phyloP scores from a whole-genome alignment of 1,140 invertebrate genomes.

The Saccostrea glomerata region DNA sequence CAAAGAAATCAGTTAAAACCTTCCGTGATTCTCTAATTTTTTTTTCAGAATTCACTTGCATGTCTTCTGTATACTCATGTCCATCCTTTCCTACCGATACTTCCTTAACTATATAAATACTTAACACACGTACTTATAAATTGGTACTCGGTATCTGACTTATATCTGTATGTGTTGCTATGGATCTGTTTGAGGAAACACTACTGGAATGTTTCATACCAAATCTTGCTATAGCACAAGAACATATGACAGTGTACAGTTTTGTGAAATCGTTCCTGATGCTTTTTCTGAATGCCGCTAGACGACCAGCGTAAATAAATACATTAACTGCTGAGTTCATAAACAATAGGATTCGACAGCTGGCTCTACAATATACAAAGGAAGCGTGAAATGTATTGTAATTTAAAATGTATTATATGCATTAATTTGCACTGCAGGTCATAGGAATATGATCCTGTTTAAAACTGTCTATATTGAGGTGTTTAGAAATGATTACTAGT shows the following conservation, averaged over 20 bases:
- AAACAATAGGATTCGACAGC: slow-evolving; percentile 50
- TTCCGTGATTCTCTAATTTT: too few species aligned
- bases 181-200: not conserved
- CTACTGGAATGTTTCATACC: not conserved
- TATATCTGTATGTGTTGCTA: not conserved
- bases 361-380: slow-evolving; percentile 52
- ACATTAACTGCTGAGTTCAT: slow-evolving; percentile 60
- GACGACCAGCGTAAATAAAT: slow-evolving; percentile 62
- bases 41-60: too few species aligned
- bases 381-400: too few species aligned
- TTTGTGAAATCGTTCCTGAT: slow-evolving; percentile 51
- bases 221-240: not conserved
- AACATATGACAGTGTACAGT: not conserved
- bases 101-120: too few species aligned
- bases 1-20: too few species aligned
- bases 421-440: too few species aligned
- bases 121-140: not conserved
- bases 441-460: too few species aligned
- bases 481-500: too few species aligned
- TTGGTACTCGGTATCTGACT: not conserved
- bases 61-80: too few species aligned
- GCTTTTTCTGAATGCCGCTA: slow-evolving; percentile 55
- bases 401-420: too few species aligned
- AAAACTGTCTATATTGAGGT: too few species aligned
- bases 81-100: too few species aligned